Evolutionary conservation across 2,888 invertebrate species (phyloP).

Genomic region (Rhagophthalmus giganteus): DNA sequence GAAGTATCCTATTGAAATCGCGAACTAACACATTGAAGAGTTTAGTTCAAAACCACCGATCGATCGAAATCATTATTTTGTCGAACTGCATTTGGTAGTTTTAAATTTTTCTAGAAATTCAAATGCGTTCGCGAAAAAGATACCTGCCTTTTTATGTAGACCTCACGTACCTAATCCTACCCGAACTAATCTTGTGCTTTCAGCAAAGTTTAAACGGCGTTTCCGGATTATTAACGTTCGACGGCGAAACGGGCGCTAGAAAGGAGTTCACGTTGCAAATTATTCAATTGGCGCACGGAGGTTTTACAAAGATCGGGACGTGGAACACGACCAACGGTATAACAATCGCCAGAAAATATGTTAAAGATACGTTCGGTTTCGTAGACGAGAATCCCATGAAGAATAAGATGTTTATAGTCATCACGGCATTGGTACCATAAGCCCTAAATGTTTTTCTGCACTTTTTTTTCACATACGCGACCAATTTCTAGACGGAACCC

Average conservation of each 20-base stretch:
- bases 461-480: background rate
- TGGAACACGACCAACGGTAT: conserved; percentile 52
- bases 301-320: conserved; percentile 49
- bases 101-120: too few species aligned
- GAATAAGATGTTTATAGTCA: conserved; percentile 72
- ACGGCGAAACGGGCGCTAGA: conserved; percentile 51
- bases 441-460: conserved; percentile 4
- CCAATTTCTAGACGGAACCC: conserved; percentile 63
- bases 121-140: too few species aligned
- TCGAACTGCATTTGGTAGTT: too few species aligned
- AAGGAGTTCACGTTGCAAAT: conserved; percentile 53
- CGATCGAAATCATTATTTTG: too few species aligned
- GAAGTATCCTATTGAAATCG: too few species aligned
- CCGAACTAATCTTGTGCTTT: conserved; percentile 22
- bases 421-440: conserved; percentile 68
- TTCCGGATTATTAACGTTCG: conserved; percentile 53
- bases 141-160: too few species aligned
- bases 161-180: too few species aligned
- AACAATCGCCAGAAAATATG: conserved; percentile 51
- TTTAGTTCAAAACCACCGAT: too few species aligned
- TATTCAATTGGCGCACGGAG: conserved; percentile 52
- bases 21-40: too few species aligned
- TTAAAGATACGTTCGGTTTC: conserved; percentile 47
- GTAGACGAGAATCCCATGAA: conserved; percentile 62
- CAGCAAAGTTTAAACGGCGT: conserved; percentile 51